Percentiles rank a stretch among this genome's conserved stretches.
These are phyloP conservation scores for Smutsia temminckii DNA, from an alignment of 2,797 vertebrate genomes.

Conservation along the genomic window DNA sequence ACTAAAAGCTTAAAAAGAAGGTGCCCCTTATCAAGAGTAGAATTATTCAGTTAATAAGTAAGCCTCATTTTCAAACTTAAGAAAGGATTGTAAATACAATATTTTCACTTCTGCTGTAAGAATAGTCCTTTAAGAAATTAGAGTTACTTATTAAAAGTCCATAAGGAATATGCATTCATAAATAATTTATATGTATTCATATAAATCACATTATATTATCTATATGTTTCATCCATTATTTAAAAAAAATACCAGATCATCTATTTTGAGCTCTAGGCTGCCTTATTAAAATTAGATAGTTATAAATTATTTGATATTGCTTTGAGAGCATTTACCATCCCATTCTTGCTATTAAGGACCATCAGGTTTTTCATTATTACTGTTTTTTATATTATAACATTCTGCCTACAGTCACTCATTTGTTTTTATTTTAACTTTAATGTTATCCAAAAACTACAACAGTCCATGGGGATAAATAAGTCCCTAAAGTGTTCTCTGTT, in stretches of 20 bases:
- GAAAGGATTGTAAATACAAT: conserved; percentile 16
- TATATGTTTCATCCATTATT: conserved; percentile 63
- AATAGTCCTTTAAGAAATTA: conserved; percentile 66
- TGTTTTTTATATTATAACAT: conserved; percentile 49
- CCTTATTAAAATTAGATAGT: conserved; percentile 70
- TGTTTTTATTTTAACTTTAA: conserved; percentile 32
- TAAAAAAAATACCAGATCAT: conserved; percentile 30
- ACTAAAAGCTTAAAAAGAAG: conserved; percentile 53
- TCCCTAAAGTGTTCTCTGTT: not conserved
- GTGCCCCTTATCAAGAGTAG: conserved; percentile 25
- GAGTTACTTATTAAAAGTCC: conserved; percentile 56
- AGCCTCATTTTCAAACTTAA: conserved; percentile 64
- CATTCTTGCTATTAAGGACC: conserved; percentile 23
- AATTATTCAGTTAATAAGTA: not conserved
- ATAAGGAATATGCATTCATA: conserved; percentile 33
- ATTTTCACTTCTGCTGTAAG: conserved; percentile 53
- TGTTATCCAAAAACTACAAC: not conserved
- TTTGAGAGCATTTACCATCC: conserved; percentile 41
- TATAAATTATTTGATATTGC: conserved; percentile 65
- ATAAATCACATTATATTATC: conserved; percentile 51
- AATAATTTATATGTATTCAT: not conserved
- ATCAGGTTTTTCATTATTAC: conserved; percentile 55
- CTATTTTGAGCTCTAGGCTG: conserved; percentile 29
- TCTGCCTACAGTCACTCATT: not conserved
- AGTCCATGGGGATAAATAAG: conserved; percentile 3